A percentile compares a stretch with the other conserved stretches of the same genome.
Evolutionary conservation across 2,888 invertebrate genomes (phyloP).

Genomic region (Suillia variegata): DNA sequence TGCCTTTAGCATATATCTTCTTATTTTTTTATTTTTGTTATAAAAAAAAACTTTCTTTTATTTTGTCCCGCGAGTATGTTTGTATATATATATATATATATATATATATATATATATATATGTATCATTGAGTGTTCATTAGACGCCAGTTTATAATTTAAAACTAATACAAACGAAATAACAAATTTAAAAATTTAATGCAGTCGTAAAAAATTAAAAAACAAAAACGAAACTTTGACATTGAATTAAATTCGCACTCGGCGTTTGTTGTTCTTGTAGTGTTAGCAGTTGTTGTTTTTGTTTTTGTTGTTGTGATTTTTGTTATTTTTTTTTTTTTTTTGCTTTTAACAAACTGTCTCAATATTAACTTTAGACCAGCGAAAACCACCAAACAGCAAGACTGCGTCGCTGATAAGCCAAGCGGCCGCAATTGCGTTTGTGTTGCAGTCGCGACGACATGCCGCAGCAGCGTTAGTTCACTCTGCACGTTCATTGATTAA

Average conservation of each 20-base stretch:
- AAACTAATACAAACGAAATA: no score
- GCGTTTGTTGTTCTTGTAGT: no score
- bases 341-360: slow-evolving; percentile 17
- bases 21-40: no score
- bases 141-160: no score
- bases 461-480: slow-evolving; percentile 23
- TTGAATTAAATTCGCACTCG: slow-evolving; percentile 20
- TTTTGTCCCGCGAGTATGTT: no score
- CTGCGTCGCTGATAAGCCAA: slow-evolving; percentile 2
- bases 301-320: slow-evolving; percentile 16
- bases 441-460: slow-evolving; percentile 44
- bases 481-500: slow-evolving; percentile 13
- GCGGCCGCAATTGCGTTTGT: slow-evolving; percentile 35
- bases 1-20: no score
- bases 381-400: no score
- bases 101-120: no score
- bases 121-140: no score
- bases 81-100: no score
- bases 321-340: slow-evolving; percentile 16
- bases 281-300: slow-evolving; percentile 28
- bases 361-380: slow-evolving; percentile 18
- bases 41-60: no score
- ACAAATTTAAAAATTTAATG: no score
- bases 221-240: slow-evolving; percentile 15
- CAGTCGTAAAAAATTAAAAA: background rate